phyloP scores from a whole-genome alignment of 2,113 vertebrate species.

The Xenus cinereus region DNA sequence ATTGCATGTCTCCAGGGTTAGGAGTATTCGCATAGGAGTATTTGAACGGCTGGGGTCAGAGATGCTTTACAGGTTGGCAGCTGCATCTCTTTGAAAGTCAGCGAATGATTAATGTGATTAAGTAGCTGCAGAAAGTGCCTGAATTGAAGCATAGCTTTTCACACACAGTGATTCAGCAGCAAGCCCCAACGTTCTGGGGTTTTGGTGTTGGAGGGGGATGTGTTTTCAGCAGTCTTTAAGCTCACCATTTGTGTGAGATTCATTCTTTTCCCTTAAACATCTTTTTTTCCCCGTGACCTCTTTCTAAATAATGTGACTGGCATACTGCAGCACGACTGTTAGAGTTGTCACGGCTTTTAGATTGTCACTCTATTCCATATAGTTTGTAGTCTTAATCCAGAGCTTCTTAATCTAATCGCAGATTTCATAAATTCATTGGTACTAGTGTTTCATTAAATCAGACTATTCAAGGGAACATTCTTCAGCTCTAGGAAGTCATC shows the following conservation, averaged over 20 bases:
- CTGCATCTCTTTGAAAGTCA: not conserved
- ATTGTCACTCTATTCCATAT: not conserved
- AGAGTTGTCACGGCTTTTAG: not conserved
- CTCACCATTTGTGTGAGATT: not conserved
- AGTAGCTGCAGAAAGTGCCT: not conserved
- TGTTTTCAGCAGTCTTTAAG: not conserved
- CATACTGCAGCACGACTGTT: not conserved
- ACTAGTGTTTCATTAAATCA: not conserved
- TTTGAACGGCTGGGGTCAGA: not conserved
- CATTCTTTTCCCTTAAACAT: not conserved
- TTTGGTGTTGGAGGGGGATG: fast-evolving
- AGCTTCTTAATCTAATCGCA: not conserved
- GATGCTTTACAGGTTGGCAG: not conserved
- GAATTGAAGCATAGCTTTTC: not conserved
- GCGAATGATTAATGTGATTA: not conserved
- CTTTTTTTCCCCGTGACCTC: not conserved
- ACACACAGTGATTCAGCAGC: not conserved
- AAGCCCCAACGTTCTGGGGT: not conserved
- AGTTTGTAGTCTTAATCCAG: not conserved
- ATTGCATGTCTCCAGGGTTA: not conserved
- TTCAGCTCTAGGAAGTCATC: not conserved
- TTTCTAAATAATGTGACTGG: not conserved
- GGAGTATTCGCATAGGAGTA: not conserved
- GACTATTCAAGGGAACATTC: not conserved
- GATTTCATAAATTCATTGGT: not conserved